Base-by-base conservation (phyloP, 2,888 invertebrate species). In the Neoitamus cyanurus region DNA sequence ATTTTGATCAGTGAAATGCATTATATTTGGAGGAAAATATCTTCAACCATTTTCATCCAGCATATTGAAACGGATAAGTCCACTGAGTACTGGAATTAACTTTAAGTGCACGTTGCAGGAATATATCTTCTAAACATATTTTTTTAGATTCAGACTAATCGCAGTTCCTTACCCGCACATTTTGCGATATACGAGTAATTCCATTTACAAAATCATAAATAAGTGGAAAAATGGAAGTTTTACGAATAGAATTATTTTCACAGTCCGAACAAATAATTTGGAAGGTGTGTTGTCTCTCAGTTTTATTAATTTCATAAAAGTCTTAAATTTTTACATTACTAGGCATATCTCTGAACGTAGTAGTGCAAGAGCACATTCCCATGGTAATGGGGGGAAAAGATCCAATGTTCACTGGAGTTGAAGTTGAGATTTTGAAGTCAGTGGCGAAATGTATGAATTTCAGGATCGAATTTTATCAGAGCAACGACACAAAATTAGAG, bases 11-110 rank as follows among this genome's bases (percentile, higher is more conserved):
- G 93, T 86, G 93, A 94, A 4, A 91, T 95, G 86, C 93, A 94
- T 88, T 95, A 95, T 88, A 89, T 97, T 13, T 97, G 97, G 97
- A 95, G 94, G 86, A 93, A 95, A 86, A 94, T 96, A 75, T 93
- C 96, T 20, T 95, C 95, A 87, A 94, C 95, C 0, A 90, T 96
- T 6, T 97, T 97, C 87, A 91, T 97, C 13, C 93, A 92, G 93
- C 87, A 9, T 46, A 34, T 11, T 34, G 13, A 34, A 83, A 20
- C 28, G 25, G n/a, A 70, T 3, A 25, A 70, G 11, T 30, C n/a
- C 30, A 30, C 3, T 25, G 20, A 77, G 31, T 37, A 77, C 28
- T 46, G 46, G 2, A 34, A 69, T 28, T 20, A 28, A 36, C 13
- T 68, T 72, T 31, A 9, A 2, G 25, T 20, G 7, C 11, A 9